These are phyloP conservation scores for Tetranychus piercei DNA, from an alignment of 2,888 invertebrate species.

Conservation along the genomic window DNA sequence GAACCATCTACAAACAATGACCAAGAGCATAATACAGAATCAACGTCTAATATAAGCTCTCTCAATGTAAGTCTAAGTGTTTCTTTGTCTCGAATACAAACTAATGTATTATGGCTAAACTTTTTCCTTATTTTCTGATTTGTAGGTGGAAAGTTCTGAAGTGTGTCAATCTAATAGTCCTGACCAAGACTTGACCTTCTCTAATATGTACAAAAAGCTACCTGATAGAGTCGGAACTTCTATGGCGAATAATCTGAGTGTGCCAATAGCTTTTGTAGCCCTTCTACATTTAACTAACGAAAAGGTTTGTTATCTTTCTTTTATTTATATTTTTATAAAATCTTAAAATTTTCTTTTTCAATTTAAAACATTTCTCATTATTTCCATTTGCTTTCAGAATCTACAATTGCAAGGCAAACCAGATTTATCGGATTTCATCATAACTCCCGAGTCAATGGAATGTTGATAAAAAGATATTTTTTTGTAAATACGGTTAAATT, in stretches of 20 bases:
- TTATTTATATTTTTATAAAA: background rate
- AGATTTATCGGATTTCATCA: constrained; percentile 12
- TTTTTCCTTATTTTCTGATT: background rate
- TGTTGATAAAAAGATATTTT: background rate
- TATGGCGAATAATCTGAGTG: constrained; percentile 53
- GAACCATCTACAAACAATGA: background rate
- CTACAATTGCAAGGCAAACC: background rate
- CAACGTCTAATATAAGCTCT: background rate
- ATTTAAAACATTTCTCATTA: background rate
- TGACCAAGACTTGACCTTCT: constrained; percentile 22
- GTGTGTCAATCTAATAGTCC: background rate
- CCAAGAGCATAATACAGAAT: background rate
- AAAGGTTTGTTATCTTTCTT: constrained; percentile 33
- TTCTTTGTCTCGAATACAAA: no score
- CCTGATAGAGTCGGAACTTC: constrained; percentile 32
- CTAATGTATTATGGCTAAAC: no score
- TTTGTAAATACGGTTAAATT: background rate
- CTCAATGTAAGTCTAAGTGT: background rate
- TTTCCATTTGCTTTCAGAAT: background rate
- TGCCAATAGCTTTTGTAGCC: constrained; percentile 58
- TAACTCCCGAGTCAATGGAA: background rate
- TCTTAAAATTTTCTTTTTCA: background rate
- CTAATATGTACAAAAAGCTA: constrained; percentile 30
- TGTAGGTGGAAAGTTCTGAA: background rate
- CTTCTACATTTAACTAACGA: constrained; percentile 69